Conservation (phyloP, 2,113 vertebrate genomes). For the Centropus bengalensis region DNA sequence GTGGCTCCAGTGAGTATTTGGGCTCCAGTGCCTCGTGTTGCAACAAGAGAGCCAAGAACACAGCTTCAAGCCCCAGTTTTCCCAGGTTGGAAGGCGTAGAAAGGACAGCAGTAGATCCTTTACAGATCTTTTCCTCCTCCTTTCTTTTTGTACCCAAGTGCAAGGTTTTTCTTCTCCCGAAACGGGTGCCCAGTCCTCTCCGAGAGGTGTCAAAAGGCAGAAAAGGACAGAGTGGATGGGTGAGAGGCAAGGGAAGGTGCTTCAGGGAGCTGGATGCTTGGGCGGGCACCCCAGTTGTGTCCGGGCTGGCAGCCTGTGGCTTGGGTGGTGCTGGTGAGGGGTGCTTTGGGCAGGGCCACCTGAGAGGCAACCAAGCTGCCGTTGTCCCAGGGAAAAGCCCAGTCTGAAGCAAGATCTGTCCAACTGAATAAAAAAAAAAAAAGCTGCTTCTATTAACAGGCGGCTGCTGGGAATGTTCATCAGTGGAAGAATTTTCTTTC, state of each 20-base stretch:
- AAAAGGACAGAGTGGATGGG: neutral
- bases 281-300: neutral
- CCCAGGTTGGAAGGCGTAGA: rapidly evolving
- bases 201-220: neutral
- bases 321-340: rapidly evolving
- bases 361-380: rapidly evolving
- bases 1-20: neutral
- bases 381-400: rapidly evolving
- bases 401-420: neutral
- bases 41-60: rapidly evolving
- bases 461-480: neutral
- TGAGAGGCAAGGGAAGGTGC: neutral
- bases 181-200: neutral
- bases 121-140: neutral
- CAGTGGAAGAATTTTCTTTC: neutral
- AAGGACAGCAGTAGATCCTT: neutral
- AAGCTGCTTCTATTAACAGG: neutral
- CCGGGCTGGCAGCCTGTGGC: neutral
- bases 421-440: neutral
- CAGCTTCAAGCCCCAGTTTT: neutral
- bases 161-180: too few species aligned
- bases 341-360: rapidly evolving
- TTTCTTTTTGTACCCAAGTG: neutral
- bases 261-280: neutral
- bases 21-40: rapidly evolving